phyloP scores from a whole-genome alignment of 2,797 vertebrate genomes.

The Eptatretus atami region DNA sequence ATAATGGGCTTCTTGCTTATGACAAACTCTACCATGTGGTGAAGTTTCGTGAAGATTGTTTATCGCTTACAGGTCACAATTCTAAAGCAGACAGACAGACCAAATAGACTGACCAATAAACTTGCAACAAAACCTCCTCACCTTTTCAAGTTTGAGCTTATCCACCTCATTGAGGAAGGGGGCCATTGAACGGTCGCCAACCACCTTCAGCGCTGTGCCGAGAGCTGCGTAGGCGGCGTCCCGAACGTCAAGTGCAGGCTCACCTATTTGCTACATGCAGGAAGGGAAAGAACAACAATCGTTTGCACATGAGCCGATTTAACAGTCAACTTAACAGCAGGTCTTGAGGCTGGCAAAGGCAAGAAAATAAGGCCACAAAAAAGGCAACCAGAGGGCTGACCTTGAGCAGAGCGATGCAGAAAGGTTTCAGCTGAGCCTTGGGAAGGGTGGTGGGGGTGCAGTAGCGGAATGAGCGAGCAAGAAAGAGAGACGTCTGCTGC shows the following conservation, averaged over 20 bases:
- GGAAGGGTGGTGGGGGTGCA: constrained; percentile 51
- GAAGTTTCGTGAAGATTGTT: too few relatives aligned
- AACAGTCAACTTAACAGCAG: too few relatives aligned
- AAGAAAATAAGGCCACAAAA: neutral
- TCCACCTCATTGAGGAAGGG: constrained; percentile 62
- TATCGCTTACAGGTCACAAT: too few relatives aligned
- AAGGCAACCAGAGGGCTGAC: constrained; percentile 15
- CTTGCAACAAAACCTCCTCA: constrained; percentile 12
- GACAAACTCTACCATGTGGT: too few relatives aligned
- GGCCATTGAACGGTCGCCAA: constrained; percentile 79
- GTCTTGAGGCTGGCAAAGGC: neutral
- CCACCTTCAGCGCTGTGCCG: constrained; percentile 70
- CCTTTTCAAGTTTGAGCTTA: constrained; percentile 82
- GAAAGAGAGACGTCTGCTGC: constrained; percentile 73
- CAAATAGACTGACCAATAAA: neutral
- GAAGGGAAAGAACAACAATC: too few relatives aligned
- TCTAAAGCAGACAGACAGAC: too few relatives aligned
- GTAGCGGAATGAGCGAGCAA: constrained; percentile 65
- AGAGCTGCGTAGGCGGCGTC: constrained; percentile 86
- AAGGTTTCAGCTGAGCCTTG: constrained; percentile 55
- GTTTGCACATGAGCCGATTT: too few relatives aligned
- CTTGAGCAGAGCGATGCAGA: constrained; percentile 76
- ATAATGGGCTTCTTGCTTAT: too few relatives aligned
- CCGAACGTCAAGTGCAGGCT: constrained; percentile 71
- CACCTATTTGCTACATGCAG: constrained; percentile 50